Evolutionary conservation across 2,113 vertebrate species (phyloP).

Genomic region (Amblyopsis rosae): DNA sequence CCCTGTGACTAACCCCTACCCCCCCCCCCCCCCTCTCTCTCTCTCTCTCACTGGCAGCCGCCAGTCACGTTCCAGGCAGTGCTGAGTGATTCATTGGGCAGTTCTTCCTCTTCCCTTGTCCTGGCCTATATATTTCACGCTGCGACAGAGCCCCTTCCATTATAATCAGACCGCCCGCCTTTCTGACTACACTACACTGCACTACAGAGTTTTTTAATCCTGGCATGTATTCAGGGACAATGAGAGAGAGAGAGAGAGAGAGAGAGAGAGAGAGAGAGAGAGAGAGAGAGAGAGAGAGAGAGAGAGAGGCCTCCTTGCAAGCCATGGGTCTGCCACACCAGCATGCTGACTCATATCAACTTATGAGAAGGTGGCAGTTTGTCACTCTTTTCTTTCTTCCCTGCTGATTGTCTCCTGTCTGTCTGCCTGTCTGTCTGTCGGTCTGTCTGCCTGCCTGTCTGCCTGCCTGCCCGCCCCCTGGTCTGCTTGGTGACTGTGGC

Average conservation of each 20-base stretch:
- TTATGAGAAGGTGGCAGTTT: background rate
- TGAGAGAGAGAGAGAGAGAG: no score
- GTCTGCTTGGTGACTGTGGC: no score
- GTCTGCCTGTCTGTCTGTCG: no score
- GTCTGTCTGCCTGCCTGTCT: no score
- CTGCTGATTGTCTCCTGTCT: no score
- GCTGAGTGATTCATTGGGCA: constrained; percentile 62
- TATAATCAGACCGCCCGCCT: constrained; percentile 51
- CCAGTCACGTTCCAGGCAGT: constrained; percentile 62
- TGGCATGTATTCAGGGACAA: constrained; percentile 30
- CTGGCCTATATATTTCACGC: constrained; percentile 60
- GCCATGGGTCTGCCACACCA: background rate
- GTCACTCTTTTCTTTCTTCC: background rate
- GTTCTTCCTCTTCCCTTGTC: constrained; percentile 57
- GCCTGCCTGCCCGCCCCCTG: no score
- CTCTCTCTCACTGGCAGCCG: constrained; percentile 22
- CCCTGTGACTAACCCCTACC: constrained; percentile 9
- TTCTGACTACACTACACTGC: constrained; percentile 48
- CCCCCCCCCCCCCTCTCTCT: background rate
- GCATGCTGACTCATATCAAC: constrained; percentile 28
- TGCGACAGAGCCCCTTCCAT: constrained; percentile 47
- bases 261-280: no score
- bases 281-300: no score
- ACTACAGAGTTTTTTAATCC: constrained; percentile 53
- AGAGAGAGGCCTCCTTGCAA: no score